These are phyloP conservation scores for Mya arenaria DNA, from an alignment of 1,140 invertebrate genomes.

Conservation along the genomic window DNA sequence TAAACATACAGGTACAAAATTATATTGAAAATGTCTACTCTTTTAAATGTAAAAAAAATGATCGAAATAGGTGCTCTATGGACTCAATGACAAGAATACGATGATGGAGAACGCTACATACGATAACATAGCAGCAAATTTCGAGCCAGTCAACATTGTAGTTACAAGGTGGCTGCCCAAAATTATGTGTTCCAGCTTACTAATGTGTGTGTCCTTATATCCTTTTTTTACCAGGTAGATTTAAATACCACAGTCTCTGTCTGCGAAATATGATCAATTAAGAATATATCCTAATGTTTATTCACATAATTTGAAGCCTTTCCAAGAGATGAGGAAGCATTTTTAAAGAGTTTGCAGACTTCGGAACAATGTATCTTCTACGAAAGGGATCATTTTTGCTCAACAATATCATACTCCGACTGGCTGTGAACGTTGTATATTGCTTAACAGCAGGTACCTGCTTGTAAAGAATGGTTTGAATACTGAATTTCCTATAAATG, in stretches of 20 bases:
- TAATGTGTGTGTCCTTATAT: conserved; percentile 91
- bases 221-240: conserved; percentile 91
- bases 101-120: no score
- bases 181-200: conserved; percentile 90
- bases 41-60: no score
- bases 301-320: conserved; percentile 91
- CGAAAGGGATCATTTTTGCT: conserved; percentile 86
- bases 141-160: no score
- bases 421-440: conserved; percentile 90
- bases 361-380: conserved; percentile 86
- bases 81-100: no score
- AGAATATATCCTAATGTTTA: conserved; percentile 89
- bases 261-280: conserved; percentile 86
- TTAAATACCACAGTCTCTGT: conserved; percentile 89
- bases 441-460: conserved; percentile 92
- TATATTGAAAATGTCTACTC: no score
- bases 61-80: no score
- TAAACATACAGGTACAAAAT: no score
- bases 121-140: no score
- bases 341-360: conserved; percentile 90
- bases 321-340: conserved; percentile 90
- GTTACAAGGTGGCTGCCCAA: conserved; percentile 90
- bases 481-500: no score
- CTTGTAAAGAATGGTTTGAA: no score
- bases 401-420: conserved; percentile 89